phyloP scores from a whole-genome alignment of 2,113 vertebrate genomes.

The Aplodontia rufa region DNA sequence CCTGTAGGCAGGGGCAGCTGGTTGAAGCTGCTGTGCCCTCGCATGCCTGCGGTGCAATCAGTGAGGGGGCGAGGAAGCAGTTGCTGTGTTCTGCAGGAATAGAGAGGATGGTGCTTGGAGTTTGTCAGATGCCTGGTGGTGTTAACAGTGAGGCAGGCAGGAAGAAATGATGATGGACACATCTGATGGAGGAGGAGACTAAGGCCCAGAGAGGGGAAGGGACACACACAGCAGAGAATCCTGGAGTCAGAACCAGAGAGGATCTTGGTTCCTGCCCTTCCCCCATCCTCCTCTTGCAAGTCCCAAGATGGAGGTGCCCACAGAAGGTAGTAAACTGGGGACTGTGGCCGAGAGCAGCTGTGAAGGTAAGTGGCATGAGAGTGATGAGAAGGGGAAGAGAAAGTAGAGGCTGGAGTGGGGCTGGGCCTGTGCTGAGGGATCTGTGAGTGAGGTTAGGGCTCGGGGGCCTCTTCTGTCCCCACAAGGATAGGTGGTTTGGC shows the following conservation, averaged over 20 bases:
- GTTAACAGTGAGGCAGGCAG: background rate
- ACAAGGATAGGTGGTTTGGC: background rate
- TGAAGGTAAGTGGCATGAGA: background rate
- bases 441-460: background rate
- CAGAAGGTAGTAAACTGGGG: background rate
- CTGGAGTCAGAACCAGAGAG: background rate
- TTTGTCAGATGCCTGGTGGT: background rate
- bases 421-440: fast-evolving
- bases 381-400: background rate
- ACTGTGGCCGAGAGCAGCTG: background rate
- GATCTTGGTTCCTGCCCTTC: background rate
- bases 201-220: background rate
- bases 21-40: background rate
- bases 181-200: background rate
- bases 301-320: fast-evolving
- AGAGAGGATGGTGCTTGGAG: background rate
- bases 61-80: background rate
- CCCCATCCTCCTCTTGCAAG: background rate
- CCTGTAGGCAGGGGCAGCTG: background rate
- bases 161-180: background rate
- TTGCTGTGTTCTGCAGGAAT: background rate
- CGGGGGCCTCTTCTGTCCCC: background rate
- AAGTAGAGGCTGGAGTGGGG: background rate
- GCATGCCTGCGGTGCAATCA: fast-evolving
- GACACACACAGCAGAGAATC: background rate